These are phyloP conservation scores for Baronia brevicornis DNA, from an alignment of 2,888 invertebrate genomes.

Conservation along the genomic window DNA sequence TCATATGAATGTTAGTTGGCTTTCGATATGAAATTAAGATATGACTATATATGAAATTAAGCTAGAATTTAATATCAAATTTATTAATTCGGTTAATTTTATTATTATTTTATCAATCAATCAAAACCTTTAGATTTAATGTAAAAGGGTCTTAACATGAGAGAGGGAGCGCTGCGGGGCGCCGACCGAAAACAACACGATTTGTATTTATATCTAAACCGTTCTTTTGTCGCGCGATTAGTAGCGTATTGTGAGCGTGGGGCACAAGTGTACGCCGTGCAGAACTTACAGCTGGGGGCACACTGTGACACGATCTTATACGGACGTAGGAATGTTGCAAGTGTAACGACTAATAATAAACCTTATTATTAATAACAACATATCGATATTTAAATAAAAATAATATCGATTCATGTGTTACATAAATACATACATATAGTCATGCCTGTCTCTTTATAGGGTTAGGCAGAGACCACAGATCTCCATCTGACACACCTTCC, in stretches of 20 bases:
- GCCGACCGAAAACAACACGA: conserved; percentile 70
- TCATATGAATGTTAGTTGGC: too few relatives aligned
- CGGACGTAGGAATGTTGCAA: conserved; percentile 3
- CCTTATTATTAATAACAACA: neutral
- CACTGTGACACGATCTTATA: conserved; percentile 1
- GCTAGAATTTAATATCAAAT: too few relatives aligned
- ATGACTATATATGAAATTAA: too few relatives aligned
- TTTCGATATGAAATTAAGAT: too few relatives aligned
- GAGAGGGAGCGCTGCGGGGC: conserved; percentile 36
- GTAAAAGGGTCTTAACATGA: conserved; percentile 16
- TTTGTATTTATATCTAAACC: conserved; percentile 72
- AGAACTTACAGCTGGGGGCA: conserved; percentile 22
- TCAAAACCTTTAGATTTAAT: conserved; percentile 4
- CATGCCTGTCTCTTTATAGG: too few relatives aligned
- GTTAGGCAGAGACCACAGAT: too few relatives aligned
- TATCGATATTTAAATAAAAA: neutral
- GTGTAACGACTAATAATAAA: conserved; percentile 14
- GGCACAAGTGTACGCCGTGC: conserved; percentile 42
- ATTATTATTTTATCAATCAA: too few relatives aligned
- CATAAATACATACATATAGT: too few relatives aligned
- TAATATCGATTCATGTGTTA: too few relatives aligned
- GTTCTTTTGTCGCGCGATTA: conserved; percentile 69
- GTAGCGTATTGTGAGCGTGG: conserved; percentile 49
- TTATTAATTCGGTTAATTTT: too few relatives aligned
- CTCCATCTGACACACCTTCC: too few relatives aligned